These are phyloP conservation scores for Minunthozetes semirufus DNA, from an alignment of 2,888 invertebrate genomes.

Conservation along the genomic window DNA sequence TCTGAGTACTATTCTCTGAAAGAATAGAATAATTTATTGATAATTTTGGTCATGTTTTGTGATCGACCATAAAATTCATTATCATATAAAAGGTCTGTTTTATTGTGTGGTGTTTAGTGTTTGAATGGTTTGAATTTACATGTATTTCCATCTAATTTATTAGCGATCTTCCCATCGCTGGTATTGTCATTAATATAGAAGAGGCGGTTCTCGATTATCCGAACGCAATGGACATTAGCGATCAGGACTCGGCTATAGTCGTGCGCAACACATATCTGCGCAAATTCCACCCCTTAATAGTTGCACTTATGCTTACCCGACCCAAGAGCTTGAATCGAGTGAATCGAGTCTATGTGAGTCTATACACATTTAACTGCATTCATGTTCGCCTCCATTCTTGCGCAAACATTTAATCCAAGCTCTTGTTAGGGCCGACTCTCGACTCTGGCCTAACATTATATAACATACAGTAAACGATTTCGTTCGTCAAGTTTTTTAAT, in stretches of 20 bases:
- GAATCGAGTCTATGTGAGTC: not conserved
- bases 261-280: slow-evolving; percentile 13
- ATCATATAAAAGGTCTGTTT: not conserved
- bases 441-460: slow-evolving; percentile 9
- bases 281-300: slow-evolving; percentile 20
- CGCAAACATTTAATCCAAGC: not conserved
- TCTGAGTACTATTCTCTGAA: not conserved
- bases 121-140: not conserved
- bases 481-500: slow-evolving; percentile 10
- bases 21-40: not conserved
- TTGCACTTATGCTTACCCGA: slow-evolving; percentile 21
- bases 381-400: slow-evolving; percentile 14
- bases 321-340: slow-evolving; percentile 15
- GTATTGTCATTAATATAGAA: slow-evolving; percentile 15
- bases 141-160: slow-evolving; percentile 14
- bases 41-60: not conserved
- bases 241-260: slow-evolving; percentile 18
- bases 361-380: not conserved
- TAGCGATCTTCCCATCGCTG: not conserved
- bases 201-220: slow-evolving; percentile 17
- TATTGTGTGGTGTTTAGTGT: not conserved
- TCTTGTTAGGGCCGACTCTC: not conserved
- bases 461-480: not conserved
- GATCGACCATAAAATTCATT: slow-evolving; percentile 22
- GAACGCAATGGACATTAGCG: slow-evolving; percentile 25